These are phyloP conservation scores for Drosophila willistoni DNA, from an alignment of 1,140 invertebrate species.

Conservation along the genomic window DNA sequence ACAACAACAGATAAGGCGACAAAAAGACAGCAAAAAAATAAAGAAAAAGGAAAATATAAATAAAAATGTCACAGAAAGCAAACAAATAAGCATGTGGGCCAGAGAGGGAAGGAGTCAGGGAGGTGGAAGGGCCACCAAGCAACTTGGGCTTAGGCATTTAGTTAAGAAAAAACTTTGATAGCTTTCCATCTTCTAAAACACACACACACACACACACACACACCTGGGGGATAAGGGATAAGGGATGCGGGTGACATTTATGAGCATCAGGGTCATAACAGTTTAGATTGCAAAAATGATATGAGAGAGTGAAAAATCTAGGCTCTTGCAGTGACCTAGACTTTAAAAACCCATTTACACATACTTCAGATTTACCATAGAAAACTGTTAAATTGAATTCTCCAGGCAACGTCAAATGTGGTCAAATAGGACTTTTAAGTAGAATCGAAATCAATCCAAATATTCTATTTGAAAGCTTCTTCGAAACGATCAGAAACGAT, in stretches of 20 bases:
- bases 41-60: slow-evolving; percentile 53
- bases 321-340: no score
- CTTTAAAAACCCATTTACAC: no score
- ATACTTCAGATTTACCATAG: no score
- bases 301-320: no score
- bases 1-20: slow-evolving; percentile 22
- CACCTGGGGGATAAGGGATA: no score
- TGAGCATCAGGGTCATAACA: no score
- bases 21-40: slow-evolving; percentile 16
- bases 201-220: background rate
- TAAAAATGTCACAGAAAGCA: slow-evolving; percentile 71
- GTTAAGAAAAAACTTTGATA: slow-evolving; percentile 53
- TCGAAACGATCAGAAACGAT: no score
- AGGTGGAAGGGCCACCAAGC: slow-evolving; percentile 2
- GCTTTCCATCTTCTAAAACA: slow-evolving; percentile 7
- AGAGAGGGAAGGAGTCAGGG: background rate
- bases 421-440: no score
- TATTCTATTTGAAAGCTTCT: no score
- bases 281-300: background rate
- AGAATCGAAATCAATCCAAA: no score
- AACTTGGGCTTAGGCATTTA: slow-evolving; percentile 63
- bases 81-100: slow-evolving; percentile 33
- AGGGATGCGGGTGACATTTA: no score
- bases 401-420: background rate
- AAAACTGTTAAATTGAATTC: no score